Evolutionary conservation across 1,140 invertebrate species (phyloP).

Genomic region (Hesperophylax magnus): DNA sequence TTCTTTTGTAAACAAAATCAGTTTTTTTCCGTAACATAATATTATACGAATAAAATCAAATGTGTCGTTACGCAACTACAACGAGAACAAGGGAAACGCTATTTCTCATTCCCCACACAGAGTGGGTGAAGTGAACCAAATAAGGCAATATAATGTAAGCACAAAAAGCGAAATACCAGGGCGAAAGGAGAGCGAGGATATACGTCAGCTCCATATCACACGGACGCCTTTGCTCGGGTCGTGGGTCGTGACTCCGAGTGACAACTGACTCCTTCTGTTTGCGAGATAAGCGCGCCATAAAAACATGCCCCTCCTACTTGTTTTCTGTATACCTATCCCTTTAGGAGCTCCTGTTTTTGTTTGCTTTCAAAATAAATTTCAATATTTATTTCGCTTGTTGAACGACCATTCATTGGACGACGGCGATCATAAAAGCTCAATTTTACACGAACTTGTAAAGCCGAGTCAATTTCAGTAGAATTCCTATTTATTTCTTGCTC

Average conservation of each 20-base stretch:
- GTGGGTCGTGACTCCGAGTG: slow-evolving; percentile 57
- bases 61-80: too few species aligned
- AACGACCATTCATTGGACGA: slow-evolving; percentile 17
- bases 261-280: slow-evolving; percentile 57
- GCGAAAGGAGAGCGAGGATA: slow-evolving; percentile 32
- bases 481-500: too few species aligned
- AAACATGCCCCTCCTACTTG: slow-evolving; percentile 48
- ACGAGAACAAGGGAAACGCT: too few species aligned
- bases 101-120: too few species aligned
- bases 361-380: slow-evolving; percentile 41
- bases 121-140: slow-evolving; percentile 8
- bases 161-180: slow-evolving; percentile 27
- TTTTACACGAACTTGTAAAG: too few species aligned
- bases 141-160: background rate
- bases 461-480: too few species aligned
- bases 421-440: background rate
- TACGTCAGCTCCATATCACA: slow-evolving; percentile 45
- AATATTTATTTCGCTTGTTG: slow-evolving; percentile 30
- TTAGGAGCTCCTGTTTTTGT: slow-evolving; percentile 43
- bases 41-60: too few species aligned
- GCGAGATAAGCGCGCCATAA: slow-evolving; percentile 56
- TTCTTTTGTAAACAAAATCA: too few species aligned
- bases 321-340: slow-evolving; percentile 45
- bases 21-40: too few species aligned
- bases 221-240: slow-evolving; percentile 45